Conservation (phyloP, 2,797 vertebrate species). For the Tympanoctomys barrerae region DNA sequence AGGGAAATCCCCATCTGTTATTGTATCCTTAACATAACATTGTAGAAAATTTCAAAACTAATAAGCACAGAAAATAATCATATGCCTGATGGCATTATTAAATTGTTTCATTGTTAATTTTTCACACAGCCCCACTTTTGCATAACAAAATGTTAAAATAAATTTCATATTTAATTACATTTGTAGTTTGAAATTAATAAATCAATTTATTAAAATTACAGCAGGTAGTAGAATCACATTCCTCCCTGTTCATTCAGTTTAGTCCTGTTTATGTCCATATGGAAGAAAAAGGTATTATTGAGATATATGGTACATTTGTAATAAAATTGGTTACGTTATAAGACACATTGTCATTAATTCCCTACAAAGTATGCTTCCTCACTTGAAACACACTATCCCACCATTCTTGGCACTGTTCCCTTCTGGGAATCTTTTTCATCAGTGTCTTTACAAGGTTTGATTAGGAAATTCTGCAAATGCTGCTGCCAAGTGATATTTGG, state of each 20-base stretch:
- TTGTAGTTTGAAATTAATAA: constrained; percentile 8
- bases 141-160: not conserved
- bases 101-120: not conserved
- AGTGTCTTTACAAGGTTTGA: not conserved
- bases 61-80: constrained; percentile 62
- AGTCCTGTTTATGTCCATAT: not conserved
- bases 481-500: not conserved
- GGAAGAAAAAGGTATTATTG: not conserved
- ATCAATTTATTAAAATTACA: not conserved
- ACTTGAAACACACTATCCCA: not conserved
- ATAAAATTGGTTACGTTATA: not conserved
- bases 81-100: constrained; percentile 52
- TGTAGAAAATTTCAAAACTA: constrained; percentile 70
- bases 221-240: not conserved
- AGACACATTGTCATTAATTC: not conserved
- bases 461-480: not conserved
- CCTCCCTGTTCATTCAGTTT: not conserved
- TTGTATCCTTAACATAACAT: constrained; percentile 32
- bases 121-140: not conserved
- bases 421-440: not conserved
- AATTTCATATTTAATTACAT: constrained; percentile 34
- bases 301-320: not conserved
- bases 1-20: constrained; percentile 78
- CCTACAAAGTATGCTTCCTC: not conserved
- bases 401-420: not conserved